Base-by-base conservation (phyloP, 1,140 invertebrate species). In the Lucilia cuprina region DNA sequence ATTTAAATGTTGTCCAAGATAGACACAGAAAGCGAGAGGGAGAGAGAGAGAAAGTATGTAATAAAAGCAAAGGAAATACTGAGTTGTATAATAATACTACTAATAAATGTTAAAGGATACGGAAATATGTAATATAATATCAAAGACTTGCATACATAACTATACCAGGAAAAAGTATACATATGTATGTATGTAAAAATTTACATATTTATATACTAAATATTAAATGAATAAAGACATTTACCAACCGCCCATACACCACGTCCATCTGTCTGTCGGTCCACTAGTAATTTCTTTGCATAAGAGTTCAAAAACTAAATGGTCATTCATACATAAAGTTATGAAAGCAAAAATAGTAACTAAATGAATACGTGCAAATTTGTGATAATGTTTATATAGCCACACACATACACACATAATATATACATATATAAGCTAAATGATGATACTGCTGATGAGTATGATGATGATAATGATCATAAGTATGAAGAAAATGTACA, bases 101-200 rank as follows among this genome's bases (percentile, higher is more conserved):
- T 70, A 70, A 60, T 70, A 70, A 21, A 21, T 70, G 65, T 70
- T 19, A 21, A 19, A 70, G 65, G 21, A 70, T 70, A 70, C 65
- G 65, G 19, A 70, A 70, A 70, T 70, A 21, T 70, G 65, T 70
- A 70, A 70, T 70, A 60, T n/a, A 70, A 70, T 25, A 70, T 70
- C 65, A 70, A 19, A 70, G 14, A 21, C 65, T 21, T 21, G 21
- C 65, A 25, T 5, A 25, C 19, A 70, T 0, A 70, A 49, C 49
- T 14, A 55, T 17, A 12, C 50, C 49, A 49, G 25, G 25, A 41
- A 41, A 41, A 41, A 41, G 4, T 14, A 55, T 55, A 5, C 50
- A 55, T 14, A 55, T n/a, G 9, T 14, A 55, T 55, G 14, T 55
- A 55, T 14, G 12, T 12, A 17, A 14, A 55, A 17, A 55, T 55